phyloP scores from a whole-genome alignment of 1,140 invertebrate species.

The Leptinotarsa undecemlineata region DNA sequence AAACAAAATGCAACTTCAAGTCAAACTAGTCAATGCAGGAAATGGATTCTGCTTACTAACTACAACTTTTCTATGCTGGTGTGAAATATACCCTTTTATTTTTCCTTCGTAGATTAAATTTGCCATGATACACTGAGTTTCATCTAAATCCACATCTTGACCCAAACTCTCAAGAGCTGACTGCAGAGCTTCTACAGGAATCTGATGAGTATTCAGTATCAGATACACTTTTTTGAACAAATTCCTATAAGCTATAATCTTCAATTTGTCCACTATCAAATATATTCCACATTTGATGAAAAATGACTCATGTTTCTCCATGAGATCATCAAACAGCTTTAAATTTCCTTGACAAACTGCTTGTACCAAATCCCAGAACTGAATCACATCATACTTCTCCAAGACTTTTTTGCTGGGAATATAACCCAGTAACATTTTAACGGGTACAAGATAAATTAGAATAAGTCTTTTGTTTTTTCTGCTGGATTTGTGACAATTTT shows the following conservation, averaged over 20 bases:
- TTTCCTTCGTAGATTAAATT: constrained; percentile 95
- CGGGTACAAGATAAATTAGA: constrained; percentile 94
- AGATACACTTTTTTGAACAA: constrained; percentile 94
- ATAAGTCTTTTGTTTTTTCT: constrained; percentile 91
- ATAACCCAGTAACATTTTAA: constrained; percentile 94
- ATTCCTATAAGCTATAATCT: constrained; percentile 93
- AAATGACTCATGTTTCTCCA: constrained; percentile 85
- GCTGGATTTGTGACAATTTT: constrained; percentile 82
- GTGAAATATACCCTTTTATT: constrained; percentile 96
- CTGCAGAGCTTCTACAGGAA: constrained; percentile 84
- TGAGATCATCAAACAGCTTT: constrained; percentile 78
- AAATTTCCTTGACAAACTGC: constrained; percentile 91
- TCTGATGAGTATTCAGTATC: constrained; percentile 85
- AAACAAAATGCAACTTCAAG: constrained; percentile 43
- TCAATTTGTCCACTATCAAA: constrained; percentile 94
- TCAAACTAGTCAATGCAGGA: constrained; percentile 69
- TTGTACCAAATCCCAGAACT: constrained; percentile 87
- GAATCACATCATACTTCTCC: constrained; percentile 86
- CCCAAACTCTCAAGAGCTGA: constrained; percentile 79
- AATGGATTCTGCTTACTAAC: constrained; percentile 97
- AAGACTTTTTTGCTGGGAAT: constrained; percentile 82
- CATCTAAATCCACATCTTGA: constrained; percentile 88
- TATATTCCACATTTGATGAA: constrained; percentile 96
- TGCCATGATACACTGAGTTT: constrained; percentile 94
- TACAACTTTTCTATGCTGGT: constrained; percentile 95